A percentile compares a stretch with the other conserved stretches of the same genome.
These are phyloP conservation scores for Centroberyx gerrardi DNA, from an alignment of 2,797 vertebrate species.

Conservation along the genomic window DNA sequence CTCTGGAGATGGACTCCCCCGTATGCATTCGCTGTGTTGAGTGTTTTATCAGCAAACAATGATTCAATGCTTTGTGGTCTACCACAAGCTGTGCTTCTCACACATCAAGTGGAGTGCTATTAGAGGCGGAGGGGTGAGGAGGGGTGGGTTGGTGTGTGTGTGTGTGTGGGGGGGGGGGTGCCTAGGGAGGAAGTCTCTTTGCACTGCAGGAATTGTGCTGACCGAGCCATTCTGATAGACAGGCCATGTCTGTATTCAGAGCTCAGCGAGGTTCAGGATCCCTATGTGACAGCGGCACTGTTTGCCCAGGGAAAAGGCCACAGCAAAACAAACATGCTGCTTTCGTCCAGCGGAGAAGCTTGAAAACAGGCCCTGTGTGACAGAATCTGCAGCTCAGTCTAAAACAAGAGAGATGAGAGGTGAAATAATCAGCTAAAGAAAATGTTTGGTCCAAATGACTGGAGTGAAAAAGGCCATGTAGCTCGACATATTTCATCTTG, in stretches of 20 bases:
- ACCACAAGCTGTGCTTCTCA: conserved; percentile 79
- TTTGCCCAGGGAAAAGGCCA: conserved; percentile 62
- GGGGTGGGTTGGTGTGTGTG: neutral
- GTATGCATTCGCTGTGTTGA: conserved; percentile 67
- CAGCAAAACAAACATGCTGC: conserved; percentile 54
- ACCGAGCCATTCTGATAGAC: conserved; percentile 70
- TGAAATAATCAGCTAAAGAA: conserved; percentile 39
- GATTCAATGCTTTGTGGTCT: conserved; percentile 79
- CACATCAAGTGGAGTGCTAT: conserved; percentile 81
- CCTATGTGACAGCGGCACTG: conserved; percentile 58
- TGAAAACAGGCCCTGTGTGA: conserved; percentile 44
- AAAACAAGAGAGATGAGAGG: conserved; percentile 22
- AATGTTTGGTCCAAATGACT: conserved; percentile 23
- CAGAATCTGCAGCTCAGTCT: conserved; percentile 22
- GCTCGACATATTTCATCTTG: conserved; percentile 10
- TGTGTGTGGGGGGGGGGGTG: conserved; percentile 28
- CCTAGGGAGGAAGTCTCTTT: conserved; percentile 62
- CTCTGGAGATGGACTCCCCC: conserved; percentile 71
- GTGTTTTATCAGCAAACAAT: conserved; percentile 82
- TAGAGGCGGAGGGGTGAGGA: conserved; percentile 61
- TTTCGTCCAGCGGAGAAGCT: conserved; percentile 39
- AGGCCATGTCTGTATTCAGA: conserved; percentile 62
- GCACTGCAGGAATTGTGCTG: conserved; percentile 74
- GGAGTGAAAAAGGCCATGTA: conserved; percentile 6
- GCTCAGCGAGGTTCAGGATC: conserved; percentile 58